Percentiles rank a stretch among this genome's conserved stretches.
Evolutionary conservation across 2,113 vertebrate species (phyloP).

Genomic region (Brachypodius melanocephalos): DNA sequence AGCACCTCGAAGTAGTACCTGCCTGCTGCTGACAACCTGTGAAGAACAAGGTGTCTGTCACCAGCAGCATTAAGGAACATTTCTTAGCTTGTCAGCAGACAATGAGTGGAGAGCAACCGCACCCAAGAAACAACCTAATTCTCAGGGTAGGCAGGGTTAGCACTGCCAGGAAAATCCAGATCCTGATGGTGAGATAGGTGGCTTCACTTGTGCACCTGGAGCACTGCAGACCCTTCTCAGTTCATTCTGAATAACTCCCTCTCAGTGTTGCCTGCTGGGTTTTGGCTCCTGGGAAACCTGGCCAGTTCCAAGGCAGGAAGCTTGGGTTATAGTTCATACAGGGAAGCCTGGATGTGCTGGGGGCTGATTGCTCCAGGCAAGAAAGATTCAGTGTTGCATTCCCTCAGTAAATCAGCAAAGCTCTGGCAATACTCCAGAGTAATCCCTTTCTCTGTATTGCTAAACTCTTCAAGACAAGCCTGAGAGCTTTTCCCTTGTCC

Average conservation of each 20-base stretch:
- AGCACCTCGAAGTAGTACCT: conserved; percentile 94
- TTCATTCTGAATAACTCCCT: background rate
- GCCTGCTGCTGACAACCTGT: conserved; percentile 77
- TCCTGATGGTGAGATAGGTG: background rate
- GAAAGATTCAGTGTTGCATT: background rate
- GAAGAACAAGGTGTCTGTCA: background rate
- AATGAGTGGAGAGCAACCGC: background rate
- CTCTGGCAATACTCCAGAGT: background rate
- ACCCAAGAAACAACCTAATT: background rate
- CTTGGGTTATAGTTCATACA: background rate
- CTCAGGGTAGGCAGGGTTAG: background rate
- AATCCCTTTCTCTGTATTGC: background rate
- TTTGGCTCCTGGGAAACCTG: background rate
- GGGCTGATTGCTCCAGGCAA: background rate
- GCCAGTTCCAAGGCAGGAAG: background rate
- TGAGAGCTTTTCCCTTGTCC: background rate
- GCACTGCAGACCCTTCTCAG: background rate
- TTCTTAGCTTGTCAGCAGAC: background rate
- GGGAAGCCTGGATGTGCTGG: background rate
- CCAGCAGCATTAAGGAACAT: background rate
- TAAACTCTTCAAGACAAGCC: background rate
- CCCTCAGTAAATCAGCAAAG: background rate
- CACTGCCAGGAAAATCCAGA: background rate
- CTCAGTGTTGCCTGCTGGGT: background rate
- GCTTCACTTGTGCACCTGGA: background rate